A percentile compares a stretch with the other conserved stretches of the same genome.
phyloP scores from a whole-genome alignment of 1,140 invertebrate species.

The Streblospio benedicti region DNA sequence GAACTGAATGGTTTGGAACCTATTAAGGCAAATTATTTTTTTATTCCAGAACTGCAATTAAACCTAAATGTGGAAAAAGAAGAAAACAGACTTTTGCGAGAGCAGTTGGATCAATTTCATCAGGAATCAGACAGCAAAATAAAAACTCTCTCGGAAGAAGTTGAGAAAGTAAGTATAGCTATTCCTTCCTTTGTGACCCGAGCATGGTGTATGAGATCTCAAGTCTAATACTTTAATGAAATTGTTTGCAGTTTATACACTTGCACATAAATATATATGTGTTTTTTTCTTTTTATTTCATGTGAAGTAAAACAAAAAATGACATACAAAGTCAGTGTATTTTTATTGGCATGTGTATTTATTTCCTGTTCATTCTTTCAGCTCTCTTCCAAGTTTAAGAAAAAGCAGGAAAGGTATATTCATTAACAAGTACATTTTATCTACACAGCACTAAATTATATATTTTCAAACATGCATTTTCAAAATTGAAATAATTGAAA shows the following conservation, averaged over 20 bases:
- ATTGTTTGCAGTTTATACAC: too few relatives aligned
- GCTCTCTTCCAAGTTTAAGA: constrained; percentile 44
- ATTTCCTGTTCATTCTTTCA: constrained; percentile 18
- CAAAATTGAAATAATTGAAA: too few relatives aligned
- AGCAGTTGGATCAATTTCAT: constrained; percentile 24
- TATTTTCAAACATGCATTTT: too few relatives aligned
- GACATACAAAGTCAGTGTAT: background rate
- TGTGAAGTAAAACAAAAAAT: too few relatives aligned
- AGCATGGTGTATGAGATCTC: background rate
- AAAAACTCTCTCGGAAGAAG: constrained; percentile 29
- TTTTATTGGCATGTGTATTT: background rate
- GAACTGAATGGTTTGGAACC: too few relatives aligned
- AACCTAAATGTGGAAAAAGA: constrained; percentile 40
- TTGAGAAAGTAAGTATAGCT: constrained; percentile 28
- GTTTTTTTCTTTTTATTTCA: too few relatives aligned
- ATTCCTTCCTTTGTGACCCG: background rate
- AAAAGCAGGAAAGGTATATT: constrained; percentile 47
- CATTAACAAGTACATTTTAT: too few relatives aligned
- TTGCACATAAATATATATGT: too few relatives aligned
- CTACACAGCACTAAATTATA: too few relatives aligned
- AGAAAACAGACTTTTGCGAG: constrained; percentile 43
- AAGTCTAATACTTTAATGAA: background rate
- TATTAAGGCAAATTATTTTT: too few relatives aligned
- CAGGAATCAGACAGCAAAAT: constrained; percentile 29
- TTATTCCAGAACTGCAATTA: constrained; percentile 33